Conservation (phyloP, 2,113 vertebrate species). For the Antechinus stuartii region DNA sequence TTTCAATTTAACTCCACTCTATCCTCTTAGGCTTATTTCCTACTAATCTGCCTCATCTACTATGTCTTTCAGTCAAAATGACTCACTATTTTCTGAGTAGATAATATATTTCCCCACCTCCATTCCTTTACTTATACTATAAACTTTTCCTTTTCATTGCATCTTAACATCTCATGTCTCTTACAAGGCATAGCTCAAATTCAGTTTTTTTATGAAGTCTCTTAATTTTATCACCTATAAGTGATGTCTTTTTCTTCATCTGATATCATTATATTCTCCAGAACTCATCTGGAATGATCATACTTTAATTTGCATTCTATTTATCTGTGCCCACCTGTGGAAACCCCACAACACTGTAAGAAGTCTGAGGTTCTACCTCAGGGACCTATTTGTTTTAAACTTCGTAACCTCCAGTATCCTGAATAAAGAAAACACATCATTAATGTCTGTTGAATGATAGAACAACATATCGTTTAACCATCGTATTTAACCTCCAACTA, state of each 20-base stretch:
- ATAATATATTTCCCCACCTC: not conserved
- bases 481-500: not conserved
- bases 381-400: not conserved
- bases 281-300: not conserved
- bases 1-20: not conserved
- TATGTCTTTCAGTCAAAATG: not conserved
- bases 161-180: not conserved
- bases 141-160: not conserved
- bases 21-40: not conserved
- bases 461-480: not conserved
- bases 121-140: not conserved
- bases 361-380: not conserved
- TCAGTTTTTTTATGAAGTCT: not conserved
- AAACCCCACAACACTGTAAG: not conserved
- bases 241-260: not conserved
- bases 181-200: not conserved
- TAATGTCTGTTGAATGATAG: not conserved
- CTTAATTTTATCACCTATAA: not conserved
- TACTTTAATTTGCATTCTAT: not conserved
- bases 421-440: not conserved
- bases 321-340: not conserved
- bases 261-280: not conserved
- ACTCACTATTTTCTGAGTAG: not conserved
- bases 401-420: not conserved
- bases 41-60: not conserved